Evolutionary conservation across 2,888 invertebrate species (phyloP), one percentile per base, ranked within the genome.

Genomic region (Marronus borbonicus): DNA sequence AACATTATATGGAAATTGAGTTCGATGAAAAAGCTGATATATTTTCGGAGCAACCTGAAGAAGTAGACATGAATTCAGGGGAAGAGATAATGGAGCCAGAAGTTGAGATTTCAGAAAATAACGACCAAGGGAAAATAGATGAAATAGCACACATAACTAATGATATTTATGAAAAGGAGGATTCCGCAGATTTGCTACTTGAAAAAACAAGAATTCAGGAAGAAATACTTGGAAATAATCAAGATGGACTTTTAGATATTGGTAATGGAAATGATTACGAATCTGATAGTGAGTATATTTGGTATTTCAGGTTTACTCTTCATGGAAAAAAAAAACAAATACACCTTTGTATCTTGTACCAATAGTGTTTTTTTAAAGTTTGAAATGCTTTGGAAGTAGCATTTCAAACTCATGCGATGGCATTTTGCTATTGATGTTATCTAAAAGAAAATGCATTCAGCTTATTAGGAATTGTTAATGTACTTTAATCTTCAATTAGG

Each of bases 1-100:
- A 88, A 74, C 88, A 89, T 81, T 88, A 88, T 81, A 85, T 84
- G 79, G 86, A 88, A 81, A 84, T 86, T 64, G 86, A 86, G 80
- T 83, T 80, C 64, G 84, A 84, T 75, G 83, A 82, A 10, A 80
- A 28, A 17, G 55, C 52, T 20, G 39, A 72, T 14, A 81, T 79
- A 44, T 83, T 83, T 78, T 83, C 83, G 0, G 83, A 84, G 55
- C 68, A 70, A 50, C 84, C 44, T 8, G 12, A 44, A 85, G 78
- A 74, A 10, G 80, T 79, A 62, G 52, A 64, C 17, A 3, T 52
- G 3, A 31, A 74, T 74, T 20, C 62, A 28, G 36, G 8, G 14
- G 60, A 74, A 5, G 65, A 74, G 3, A 74, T 31, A 1, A 39
- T 70, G 58, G 78, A 78, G 8, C 50, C 58, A 14, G 52, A 65